phyloP scores from a whole-genome alignment of 2,888 invertebrate genomes.

The Pemphredon lugubris region DNA sequence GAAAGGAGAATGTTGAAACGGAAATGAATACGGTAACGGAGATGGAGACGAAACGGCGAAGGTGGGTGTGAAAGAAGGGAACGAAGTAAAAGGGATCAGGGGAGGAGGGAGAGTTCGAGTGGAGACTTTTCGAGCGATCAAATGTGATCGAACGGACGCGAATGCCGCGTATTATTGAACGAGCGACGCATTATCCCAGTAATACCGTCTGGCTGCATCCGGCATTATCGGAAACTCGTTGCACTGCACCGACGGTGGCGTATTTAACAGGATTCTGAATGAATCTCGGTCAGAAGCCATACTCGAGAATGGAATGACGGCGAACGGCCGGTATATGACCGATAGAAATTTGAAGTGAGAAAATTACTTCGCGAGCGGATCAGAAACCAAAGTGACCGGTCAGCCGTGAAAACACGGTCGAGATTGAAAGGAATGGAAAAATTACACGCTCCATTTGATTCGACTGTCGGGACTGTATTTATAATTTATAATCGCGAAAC shows the following conservation, averaged over 20 bases:
- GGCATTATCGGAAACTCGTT: constrained; percentile 76
- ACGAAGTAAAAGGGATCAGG: constrained; percentile 27
- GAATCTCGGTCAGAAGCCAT: constrained; percentile 36
- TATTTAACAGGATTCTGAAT: constrained; percentile 61
- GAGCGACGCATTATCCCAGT: constrained; percentile 72
- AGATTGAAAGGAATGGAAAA: no score
- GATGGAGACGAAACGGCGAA: not conserved
- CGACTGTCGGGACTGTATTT: no score
- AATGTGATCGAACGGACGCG: constrained; percentile 66
- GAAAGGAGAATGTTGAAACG: constrained; percentile 22
- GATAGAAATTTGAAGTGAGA: constrained; percentile 29
- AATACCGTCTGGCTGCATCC: constrained; percentile 73
- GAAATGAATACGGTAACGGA: constrained; percentile 38
- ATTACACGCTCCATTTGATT: no score
- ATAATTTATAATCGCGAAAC: no score
- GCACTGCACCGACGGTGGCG: constrained; percentile 52
- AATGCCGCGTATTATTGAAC: constrained; percentile 65
- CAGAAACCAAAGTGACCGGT: no score
- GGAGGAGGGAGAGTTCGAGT: constrained; percentile 20
- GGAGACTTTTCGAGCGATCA: constrained; percentile 61
- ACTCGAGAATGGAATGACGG: not conserved
- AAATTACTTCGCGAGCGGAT: no score
- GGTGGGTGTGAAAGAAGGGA: not conserved
- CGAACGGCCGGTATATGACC: constrained; percentile 17
- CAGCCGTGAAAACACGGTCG: no score